Percentiles rank a stretch among this genome's conserved stretches.
phyloP scores from a whole-genome alignment of 1,140 invertebrate genomes.

The Camponotus floridanus region DNA sequence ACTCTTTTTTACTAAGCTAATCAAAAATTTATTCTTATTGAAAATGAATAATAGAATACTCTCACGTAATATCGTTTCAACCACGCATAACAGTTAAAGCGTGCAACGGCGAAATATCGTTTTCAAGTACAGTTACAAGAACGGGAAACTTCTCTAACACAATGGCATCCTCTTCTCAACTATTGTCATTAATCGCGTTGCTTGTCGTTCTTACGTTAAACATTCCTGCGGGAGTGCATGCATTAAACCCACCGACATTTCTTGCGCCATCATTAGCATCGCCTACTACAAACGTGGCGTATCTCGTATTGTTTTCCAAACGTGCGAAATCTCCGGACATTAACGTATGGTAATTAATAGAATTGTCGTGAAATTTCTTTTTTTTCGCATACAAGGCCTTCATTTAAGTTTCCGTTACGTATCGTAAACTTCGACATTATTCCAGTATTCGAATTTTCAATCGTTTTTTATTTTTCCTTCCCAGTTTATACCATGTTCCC shows the following conservation, averaged over 20 bases:
- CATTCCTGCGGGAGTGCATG: constrained; percentile 51
- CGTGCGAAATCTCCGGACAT: constrained; percentile 22
- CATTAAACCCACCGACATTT: constrained; percentile 53
- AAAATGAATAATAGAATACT: constrained; percentile 13
- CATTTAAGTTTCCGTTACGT: constrained; percentile 20
- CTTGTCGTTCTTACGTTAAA: constrained; percentile 56
- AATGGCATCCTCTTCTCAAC: constrained; percentile 52
- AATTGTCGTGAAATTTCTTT: constrained; percentile 6
- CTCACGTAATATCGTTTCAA: constrained; percentile 18
- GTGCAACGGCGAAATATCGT: constrained; percentile 44
- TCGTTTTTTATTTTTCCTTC: constrained; percentile 43
- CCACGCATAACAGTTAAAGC: constrained; percentile 43
- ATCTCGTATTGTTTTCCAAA: constrained; percentile 53
- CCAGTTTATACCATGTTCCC: constrained; percentile 28
- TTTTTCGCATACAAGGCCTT: neutral
- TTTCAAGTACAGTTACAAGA: constrained; percentile 38
- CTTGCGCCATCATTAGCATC: constrained; percentile 57
- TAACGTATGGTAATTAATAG: constrained; percentile 54
- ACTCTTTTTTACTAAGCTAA: neutral
- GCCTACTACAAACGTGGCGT: constrained; percentile 54
- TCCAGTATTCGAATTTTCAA: constrained; percentile 23
- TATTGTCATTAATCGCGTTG: constrained; percentile 59
- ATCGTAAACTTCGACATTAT: constrained; percentile 14
- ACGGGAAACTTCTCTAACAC: constrained; percentile 51
- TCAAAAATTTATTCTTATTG: constrained; percentile 1